These are phyloP conservation scores for Mesochorus sp. DNA, from an alignment of 2,888 invertebrate genomes.

Conservation along the genomic window DNA sequence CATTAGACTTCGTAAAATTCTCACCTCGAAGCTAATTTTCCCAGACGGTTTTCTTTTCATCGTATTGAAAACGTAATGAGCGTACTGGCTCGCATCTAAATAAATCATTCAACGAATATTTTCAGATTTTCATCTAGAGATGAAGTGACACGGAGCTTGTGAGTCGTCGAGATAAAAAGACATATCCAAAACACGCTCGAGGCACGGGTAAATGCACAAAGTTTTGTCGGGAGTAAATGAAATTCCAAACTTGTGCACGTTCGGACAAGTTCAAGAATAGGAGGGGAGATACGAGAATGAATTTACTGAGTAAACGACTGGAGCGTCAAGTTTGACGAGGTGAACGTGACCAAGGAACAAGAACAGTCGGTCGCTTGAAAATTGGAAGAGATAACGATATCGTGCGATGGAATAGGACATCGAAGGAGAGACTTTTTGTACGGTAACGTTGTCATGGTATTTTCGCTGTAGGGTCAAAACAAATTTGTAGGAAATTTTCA, in stretches of 20 bases:
- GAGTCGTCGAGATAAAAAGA: background rate
- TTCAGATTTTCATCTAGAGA: background rate
- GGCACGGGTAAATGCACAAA: background rate
- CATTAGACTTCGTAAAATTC: too few species aligned
- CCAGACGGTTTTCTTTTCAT: constrained; percentile 92
- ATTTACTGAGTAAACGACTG: constrained; percentile 7
- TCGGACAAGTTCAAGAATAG: constrained; percentile 6
- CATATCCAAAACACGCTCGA: too few species aligned
- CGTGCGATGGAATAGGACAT: background rate
- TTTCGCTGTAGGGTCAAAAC: too few species aligned
- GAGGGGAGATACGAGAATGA: constrained; percentile 17
- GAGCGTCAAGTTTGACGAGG: constrained; percentile 9
- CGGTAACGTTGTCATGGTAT: too few species aligned
- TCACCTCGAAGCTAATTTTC: constrained; percentile 95
- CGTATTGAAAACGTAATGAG: constrained; percentile 96
- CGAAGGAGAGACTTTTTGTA: too few species aligned
- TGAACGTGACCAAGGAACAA: background rate
- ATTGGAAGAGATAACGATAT: constrained; percentile 17
- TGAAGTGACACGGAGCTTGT: too few species aligned
- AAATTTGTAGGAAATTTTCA: too few species aligned
- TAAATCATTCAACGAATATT: constrained; percentile 9
- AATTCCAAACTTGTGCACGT: constrained; percentile 17
- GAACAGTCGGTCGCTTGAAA: constrained; percentile 25
- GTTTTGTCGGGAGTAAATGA: constrained; percentile 26
- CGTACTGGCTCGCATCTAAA: constrained; percentile 93